These are phyloP conservation scores for Sebastiscus tertius DNA, from an alignment of 2,797 vertebrate genomes.

Conservation along the genomic window DNA sequence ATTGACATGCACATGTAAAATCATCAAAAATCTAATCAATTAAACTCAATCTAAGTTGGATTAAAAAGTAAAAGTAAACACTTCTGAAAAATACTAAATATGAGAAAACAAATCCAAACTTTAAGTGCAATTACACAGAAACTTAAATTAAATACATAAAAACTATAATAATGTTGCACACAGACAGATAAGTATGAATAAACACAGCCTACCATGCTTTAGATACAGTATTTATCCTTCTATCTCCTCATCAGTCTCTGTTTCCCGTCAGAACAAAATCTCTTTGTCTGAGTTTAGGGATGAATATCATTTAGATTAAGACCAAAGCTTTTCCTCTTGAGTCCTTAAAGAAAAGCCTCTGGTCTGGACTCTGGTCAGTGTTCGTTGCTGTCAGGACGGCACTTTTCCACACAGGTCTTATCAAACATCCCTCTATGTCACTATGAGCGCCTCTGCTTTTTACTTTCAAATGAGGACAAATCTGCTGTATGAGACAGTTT, in stretches of 20 bases:
- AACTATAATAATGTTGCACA: background rate
- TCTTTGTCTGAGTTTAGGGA: background rate
- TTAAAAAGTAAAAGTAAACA: background rate
- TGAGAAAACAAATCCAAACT: background rate
- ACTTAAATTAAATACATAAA: background rate
- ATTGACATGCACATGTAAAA: background rate
- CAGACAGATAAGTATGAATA: background rate
- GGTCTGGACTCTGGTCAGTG: slow-evolving; percentile 35
- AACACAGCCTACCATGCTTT: background rate
- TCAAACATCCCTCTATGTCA: background rate
- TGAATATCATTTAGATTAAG: slow-evolving; percentile 26
- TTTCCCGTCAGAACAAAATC: slow-evolving; percentile 26
- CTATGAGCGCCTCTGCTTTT: background rate
- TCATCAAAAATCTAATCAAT: background rate
- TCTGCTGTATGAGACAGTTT: background rate
- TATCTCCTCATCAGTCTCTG: slow-evolving; percentile 15
- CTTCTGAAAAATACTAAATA: background rate
- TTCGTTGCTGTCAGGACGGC: slow-evolving; percentile 12
- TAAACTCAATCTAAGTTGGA: background rate
- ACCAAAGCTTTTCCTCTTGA: slow-evolving; percentile 44
- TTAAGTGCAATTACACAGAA: background rate
- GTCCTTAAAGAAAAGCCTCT: slow-evolving; percentile 5
- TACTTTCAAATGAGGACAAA: slow-evolving; percentile 22
- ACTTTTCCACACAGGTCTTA: background rate
- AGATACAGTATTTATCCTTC: background rate